Evolutionary conservation across 2,797 vertebrate genomes (phyloP).

Genomic region (Siniperca scherzeri): DNA sequence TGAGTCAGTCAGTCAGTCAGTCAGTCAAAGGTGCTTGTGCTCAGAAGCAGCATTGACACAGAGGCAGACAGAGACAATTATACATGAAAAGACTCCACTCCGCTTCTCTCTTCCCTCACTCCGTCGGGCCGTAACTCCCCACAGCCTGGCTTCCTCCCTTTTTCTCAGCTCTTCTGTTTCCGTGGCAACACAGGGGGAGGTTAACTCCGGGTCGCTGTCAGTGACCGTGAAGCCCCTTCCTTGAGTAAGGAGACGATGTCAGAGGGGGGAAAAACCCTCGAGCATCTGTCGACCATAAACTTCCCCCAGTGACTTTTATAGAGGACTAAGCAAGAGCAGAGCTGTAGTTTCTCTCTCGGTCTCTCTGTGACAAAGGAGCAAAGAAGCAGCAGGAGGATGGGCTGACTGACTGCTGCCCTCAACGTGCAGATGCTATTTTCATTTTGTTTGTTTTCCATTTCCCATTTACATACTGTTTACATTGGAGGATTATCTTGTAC

Average conservation of each 20-base stretch:
- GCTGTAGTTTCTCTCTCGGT: constrained; percentile 64
- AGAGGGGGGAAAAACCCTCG: constrained; percentile 51
- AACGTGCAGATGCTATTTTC: constrained; percentile 72
- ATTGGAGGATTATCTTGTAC: constrained; percentile 21
- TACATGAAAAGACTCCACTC: constrained; percentile 59
- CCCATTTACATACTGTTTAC: constrained; percentile 40
- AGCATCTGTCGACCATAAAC: constrained; percentile 90
- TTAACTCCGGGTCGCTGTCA: constrained; percentile 81
- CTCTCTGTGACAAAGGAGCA: constrained; percentile 76
- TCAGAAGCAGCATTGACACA: constrained; percentile 44
- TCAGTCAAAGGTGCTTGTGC: constrained; percentile 5
- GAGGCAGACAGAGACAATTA: constrained; percentile 56
- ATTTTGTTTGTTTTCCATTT: constrained; percentile 50
- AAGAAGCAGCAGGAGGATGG: constrained; percentile 74
- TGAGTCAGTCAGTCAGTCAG: constrained; percentile 1
- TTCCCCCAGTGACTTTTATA: constrained; percentile 84
- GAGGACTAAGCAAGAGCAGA: constrained; percentile 78
- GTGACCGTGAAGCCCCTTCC: constrained; percentile 73
- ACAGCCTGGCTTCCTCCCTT: constrained; percentile 79
- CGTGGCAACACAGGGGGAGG: constrained; percentile 78
- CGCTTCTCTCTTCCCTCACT: constrained; percentile 58
- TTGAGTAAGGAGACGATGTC: constrained; percentile 55
- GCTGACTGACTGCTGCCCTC: constrained; percentile 67
- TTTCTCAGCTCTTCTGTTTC: constrained; percentile 80
- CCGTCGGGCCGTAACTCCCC: constrained; percentile 76